phyloP scores from a whole-genome alignment of 2,797 vertebrate species.

The Gymnoscopelus braueri region DNA sequence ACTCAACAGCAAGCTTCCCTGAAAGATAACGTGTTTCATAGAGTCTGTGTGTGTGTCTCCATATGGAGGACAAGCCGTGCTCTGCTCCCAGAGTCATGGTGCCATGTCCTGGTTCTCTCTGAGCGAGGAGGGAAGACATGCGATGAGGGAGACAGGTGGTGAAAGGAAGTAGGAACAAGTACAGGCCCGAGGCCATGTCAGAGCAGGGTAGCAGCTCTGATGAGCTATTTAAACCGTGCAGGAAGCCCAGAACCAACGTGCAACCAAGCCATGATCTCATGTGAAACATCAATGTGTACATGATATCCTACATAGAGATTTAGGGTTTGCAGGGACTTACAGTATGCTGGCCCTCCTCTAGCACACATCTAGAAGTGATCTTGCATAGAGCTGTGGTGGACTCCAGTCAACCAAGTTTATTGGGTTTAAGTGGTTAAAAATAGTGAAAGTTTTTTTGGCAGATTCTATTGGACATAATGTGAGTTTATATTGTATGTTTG shows the following conservation, averaged over 20 bases:
- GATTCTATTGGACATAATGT: conserved; percentile 11
- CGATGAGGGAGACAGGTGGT: conserved; percentile 67
- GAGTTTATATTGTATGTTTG: too few species aligned
- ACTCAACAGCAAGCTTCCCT: conserved; percentile 28
- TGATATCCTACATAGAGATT: conserved; percentile 25
- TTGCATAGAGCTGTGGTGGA: too few species aligned
- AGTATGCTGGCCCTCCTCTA: conserved; percentile 9
- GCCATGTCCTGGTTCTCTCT: conserved; percentile 53
- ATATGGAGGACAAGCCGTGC: conserved; percentile 60
- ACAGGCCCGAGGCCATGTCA: conserved; percentile 69
- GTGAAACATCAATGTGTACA: conserved; percentile 43
- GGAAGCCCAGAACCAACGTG: conserved; percentile 40
- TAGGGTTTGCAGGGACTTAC: not conserved
- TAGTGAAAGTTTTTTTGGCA: conserved; percentile 21
- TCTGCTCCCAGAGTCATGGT: conserved; percentile 45
- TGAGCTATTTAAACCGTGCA: conserved; percentile 57
- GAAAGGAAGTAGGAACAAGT: conserved; percentile 61
- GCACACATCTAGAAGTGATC: not conserved
- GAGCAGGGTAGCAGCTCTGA: conserved; percentile 69
- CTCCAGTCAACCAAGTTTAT: too few species aligned
- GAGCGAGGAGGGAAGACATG: conserved; percentile 35
- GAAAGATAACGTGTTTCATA: conserved; percentile 9
- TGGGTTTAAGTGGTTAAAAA: too few species aligned
- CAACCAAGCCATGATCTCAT: conserved; percentile 52
- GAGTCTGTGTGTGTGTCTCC: conserved; percentile 44